Percentiles rank a stretch among this genome's conserved stretches.
Conservation (phyloP, 1,140 invertebrate species). For the Hyphantria cunea region DNA sequence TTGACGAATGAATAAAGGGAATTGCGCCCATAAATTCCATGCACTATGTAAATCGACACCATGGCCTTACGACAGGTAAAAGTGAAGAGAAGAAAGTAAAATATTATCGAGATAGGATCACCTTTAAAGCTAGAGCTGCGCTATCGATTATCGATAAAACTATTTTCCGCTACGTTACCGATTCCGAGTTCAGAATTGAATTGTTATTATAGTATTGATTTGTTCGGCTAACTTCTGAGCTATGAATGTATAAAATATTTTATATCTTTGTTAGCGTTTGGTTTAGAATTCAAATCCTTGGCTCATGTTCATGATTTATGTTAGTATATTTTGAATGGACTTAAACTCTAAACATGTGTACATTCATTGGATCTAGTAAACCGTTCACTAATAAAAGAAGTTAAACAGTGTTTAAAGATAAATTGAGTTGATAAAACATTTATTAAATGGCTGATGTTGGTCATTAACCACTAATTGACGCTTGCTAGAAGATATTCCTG, state of each 20-base stretch:
- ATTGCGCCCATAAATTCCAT: conserved; percentile 22
- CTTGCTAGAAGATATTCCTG: no score
- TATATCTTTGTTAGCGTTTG: neutral
- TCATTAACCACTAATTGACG: no score
- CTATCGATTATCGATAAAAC: conserved; percentile 33
- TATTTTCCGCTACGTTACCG: conserved; percentile 25
- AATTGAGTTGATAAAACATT: no score
- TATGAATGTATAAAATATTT: conserved; percentile 30
- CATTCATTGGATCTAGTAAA: no score
- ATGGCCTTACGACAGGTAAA: conserved; percentile 23
- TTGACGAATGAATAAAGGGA: no score
- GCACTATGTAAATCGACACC: conserved; percentile 23
- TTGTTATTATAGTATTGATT: conserved; percentile 44
- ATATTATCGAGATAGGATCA: conserved; percentile 30
- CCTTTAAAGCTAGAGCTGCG: conserved; percentile 24
- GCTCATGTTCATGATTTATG: conserved; percentile 2
- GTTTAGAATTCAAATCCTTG: neutral
- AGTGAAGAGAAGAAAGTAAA: conserved; percentile 30
- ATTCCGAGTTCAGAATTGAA: conserved; percentile 34
- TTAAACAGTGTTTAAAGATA: no score
- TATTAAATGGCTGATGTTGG: no score
- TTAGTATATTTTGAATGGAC: no score
- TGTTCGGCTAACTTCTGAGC: conserved; percentile 38
- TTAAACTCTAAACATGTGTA: no score
- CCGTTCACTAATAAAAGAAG: no score